These are phyloP conservation scores for Malthinus flaveolus DNA, from an alignment of 2,888 invertebrate genomes.

Conservation along the genomic window DNA sequence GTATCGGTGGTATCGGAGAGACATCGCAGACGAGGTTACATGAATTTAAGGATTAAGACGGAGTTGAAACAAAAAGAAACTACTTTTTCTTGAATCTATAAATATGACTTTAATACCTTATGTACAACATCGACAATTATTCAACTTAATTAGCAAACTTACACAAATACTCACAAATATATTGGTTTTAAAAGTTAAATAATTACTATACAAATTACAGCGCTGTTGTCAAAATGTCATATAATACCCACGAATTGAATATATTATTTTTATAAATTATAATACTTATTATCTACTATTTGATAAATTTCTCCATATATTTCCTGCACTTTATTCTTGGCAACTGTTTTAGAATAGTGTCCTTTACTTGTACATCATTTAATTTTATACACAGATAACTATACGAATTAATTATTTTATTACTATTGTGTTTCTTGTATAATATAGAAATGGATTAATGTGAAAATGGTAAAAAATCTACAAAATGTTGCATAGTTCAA, in stretches of 20 bases:
- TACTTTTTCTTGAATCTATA: slow-evolving; percentile 41
- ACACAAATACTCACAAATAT: slow-evolving; percentile 35
- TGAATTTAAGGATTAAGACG: background rate
- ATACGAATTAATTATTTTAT: background rate
- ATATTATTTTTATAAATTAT: background rate
- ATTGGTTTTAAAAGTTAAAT: slow-evolving; percentile 28
- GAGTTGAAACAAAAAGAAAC: background rate
- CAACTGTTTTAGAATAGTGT: too few species aligned
- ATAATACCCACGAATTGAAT: slow-evolving; percentile 19
- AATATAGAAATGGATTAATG: background rate
- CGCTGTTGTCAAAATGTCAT: slow-evolving; percentile 17
- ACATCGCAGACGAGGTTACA: too few species aligned
- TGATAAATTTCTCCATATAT: too few species aligned
- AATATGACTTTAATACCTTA: slow-evolving; percentile 51
- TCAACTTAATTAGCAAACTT: slow-evolving; percentile 38
- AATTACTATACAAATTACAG: slow-evolving; percentile 36
- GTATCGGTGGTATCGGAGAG: too few species aligned
- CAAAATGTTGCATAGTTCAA: background rate
- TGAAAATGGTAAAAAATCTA: background rate
- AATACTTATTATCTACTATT: background rate
- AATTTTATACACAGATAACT: too few species aligned
- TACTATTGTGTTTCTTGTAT: background rate
- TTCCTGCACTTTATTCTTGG: too few species aligned
- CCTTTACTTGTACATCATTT: too few species aligned
- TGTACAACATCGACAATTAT: slow-evolving; percentile 52